Conservation (phyloP, 2,797 vertebrate genomes). For the Micrastur ruficollis region DNA sequence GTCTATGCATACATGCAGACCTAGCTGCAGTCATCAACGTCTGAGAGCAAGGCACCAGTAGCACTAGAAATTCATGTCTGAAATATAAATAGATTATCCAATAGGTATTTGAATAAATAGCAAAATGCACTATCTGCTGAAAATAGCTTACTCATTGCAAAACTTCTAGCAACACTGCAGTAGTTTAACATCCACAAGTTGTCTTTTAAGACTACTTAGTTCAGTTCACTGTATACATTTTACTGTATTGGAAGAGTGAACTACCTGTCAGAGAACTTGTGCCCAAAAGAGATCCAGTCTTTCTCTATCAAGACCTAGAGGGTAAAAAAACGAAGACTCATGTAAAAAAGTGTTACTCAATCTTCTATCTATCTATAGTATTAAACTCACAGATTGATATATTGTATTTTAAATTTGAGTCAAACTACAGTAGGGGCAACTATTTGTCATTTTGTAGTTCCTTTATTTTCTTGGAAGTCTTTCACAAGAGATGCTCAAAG, state of each 20-base stretch:
- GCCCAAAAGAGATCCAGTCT: constrained; percentile 98
- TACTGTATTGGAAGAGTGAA: background rate
- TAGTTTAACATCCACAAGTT: background rate
- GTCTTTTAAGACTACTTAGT: background rate
- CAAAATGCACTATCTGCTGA: background rate
- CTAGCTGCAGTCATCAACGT: background rate
- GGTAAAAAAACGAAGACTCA: background rate
- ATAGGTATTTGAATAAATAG: background rate
- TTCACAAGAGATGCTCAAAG: background rate
- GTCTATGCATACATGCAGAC: background rate
- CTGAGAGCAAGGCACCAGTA: background rate
- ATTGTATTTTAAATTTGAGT: background rate
- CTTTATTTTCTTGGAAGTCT: background rate
- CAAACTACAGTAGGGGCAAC: background rate
- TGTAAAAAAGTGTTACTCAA: background rate
- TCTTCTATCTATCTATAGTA: background rate
- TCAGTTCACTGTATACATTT: background rate
- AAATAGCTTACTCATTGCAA: background rate
- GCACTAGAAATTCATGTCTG: background rate
- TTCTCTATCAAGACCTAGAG: constrained; percentile 95
- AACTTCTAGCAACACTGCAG: background rate
- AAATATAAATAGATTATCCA: background rate
- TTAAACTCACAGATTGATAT: rapidly evolving
- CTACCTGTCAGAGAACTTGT: constrained; percentile 98
- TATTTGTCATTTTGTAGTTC: background rate